Evolutionary conservation across 2,797 vertebrate species (phyloP), one percentile per base, ranked within the genome.

Genomic region (Neosilurus hyrtlii): DNA sequence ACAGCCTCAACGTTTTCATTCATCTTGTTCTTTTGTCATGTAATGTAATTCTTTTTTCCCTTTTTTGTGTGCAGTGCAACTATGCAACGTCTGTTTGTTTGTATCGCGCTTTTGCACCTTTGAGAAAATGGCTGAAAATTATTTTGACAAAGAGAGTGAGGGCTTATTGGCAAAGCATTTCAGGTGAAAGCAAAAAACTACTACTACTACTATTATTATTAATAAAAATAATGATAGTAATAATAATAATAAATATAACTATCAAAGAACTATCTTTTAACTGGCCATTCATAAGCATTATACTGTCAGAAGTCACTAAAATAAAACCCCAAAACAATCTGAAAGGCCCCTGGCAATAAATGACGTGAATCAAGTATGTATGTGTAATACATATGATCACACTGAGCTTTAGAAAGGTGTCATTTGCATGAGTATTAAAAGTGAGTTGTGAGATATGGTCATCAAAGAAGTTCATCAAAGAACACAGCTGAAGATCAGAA

Each of bases 1-100:
- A 74, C 16, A 74, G 24, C 65, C 9, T 56, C 57, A 59, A 67
- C 63, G 52, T 72, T 51, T 57, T 61, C 20, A 6, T 26, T 12
- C 73, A 56, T n/a, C n/a, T 16, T 26, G 43, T 84, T 73, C n/a
- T 37, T 43, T 67, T 20, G 11, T 49, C 57, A 20, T 77, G 71
- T 76, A 57, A 59, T 83, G 81, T 76, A 24, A 37, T 43, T 80
- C 15, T 65, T 66, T 5, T 81, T 72, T 61, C 59, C 2, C 20
- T 70, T 56, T 51, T 67, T 56, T 70, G 54, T 59, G 80, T 86
- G 79, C 67, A 79, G 63, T 68, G 52, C 79, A 73, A 80, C 59
- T 68, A 51, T 68, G 83, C 78, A 56, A 67, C 52, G 70, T 80
- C 51, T 72, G 5, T 78, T 83, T 79, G 37, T 83, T 80, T 37